Conservation (phyloP, 2,113 vertebrate genomes). For the Lagopus leucura region DNA sequence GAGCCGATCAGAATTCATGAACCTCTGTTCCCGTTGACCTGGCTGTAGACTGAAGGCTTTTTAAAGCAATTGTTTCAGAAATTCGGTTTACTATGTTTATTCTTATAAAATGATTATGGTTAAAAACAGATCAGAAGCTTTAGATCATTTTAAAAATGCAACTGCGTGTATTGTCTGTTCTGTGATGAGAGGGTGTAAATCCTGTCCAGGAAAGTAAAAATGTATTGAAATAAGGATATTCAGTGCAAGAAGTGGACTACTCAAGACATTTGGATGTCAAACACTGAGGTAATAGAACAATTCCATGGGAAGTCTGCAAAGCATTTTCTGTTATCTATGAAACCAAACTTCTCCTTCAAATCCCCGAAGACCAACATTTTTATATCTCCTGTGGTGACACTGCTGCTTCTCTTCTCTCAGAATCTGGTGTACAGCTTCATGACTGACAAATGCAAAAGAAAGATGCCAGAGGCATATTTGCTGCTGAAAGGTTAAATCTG, state of each 20-base stretch:
- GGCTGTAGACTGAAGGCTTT: not conserved
- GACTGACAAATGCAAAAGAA: not conserved
- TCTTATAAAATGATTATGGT: not conserved
- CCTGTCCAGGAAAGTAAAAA: not conserved
- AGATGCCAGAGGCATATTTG: not conserved
- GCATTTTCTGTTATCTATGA: not conserved
- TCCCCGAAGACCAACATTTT: not conserved
- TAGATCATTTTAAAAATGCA: not conserved
- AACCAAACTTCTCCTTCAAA: not conserved
- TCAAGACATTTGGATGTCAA: not conserved
- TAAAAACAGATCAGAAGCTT: not conserved
- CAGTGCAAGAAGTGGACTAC: not conserved
- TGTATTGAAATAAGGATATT: not conserved
- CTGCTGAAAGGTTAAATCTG: not conserved
- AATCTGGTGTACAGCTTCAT: not conserved
- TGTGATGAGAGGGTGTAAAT: not conserved
- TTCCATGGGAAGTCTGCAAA: not conserved
- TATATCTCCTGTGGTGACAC: not conserved
- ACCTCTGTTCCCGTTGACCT: not conserved
- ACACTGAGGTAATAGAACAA: not conserved
- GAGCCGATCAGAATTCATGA: rapidly evolving
- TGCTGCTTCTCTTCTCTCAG: not conserved
- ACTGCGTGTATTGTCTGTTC: not conserved
- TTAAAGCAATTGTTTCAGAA: not conserved
- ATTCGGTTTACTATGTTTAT: not conserved